phyloP scores from a whole-genome alignment of 2,888 invertebrate species.

The Gibbula magus region DNA sequence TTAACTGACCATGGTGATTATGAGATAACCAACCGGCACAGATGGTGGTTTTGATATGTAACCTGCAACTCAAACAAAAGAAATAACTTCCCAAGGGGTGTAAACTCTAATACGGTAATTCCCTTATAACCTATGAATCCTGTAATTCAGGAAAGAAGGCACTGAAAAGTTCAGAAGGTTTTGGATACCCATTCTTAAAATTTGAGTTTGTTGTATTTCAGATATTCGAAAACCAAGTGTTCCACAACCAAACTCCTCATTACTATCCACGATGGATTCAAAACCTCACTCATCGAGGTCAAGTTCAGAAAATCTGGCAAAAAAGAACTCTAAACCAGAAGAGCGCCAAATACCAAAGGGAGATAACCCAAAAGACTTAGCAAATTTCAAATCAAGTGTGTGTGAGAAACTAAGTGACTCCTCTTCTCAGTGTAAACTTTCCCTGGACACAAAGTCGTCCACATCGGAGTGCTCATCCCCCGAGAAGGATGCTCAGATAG shows the following conservation, averaged over 20 bases:
- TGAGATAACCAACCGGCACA: too few relatives aligned
- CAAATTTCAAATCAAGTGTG: conserved; percentile 17
- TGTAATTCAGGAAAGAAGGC: too few relatives aligned
- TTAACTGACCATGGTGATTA: too few relatives aligned
- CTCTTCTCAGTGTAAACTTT: conserved; percentile 1
- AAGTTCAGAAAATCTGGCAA: neutral
- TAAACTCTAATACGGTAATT: too few relatives aligned
- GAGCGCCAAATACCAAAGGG: conserved; percentile 16
- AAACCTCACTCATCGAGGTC: conserved; percentile 16
- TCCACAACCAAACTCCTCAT: conserved; percentile 16
- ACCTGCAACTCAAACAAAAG: too few relatives aligned
- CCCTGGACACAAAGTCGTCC: neutral
- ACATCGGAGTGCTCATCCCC: neutral
- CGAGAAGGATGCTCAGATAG: neutral
- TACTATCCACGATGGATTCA: conserved; percentile 15
- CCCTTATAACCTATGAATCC: too few relatives aligned
- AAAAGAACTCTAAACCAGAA: conserved; percentile 23
- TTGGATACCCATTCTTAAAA: too few relatives aligned
- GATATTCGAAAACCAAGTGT: conserved; percentile 35
- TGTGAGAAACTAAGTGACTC: conserved; percentile 18
- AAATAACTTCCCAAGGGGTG: too few relatives aligned
- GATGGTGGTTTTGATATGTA: too few relatives aligned
- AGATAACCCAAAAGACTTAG: conserved; percentile 16
- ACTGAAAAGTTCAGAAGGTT: too few relatives aligned
- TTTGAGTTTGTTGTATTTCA: neutral